Conservation (phyloP, 2,113 vertebrate species). For the Sakesphorus luctuosus region DNA sequence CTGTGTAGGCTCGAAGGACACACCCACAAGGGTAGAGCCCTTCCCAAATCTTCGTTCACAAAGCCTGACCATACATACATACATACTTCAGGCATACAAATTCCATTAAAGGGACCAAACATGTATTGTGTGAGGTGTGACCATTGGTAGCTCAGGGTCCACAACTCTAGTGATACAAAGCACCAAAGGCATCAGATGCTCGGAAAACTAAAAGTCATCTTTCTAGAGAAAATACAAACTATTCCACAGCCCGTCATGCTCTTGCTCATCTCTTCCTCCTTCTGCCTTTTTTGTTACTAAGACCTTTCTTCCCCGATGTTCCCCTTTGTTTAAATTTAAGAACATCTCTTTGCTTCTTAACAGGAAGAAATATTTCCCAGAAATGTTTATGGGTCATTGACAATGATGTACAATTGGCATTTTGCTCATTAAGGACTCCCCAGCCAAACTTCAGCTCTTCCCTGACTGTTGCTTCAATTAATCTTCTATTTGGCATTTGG, state of each 20-base stretch:
- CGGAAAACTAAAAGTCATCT: background rate
- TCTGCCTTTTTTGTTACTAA: background rate
- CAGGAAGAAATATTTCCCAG: background rate
- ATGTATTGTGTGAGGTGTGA: background rate
- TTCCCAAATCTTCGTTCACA: no score
- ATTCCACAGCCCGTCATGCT: background rate
- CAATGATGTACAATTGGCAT: background rate
- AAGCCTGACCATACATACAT: no score
- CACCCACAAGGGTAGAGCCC: no score
- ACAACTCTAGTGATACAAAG: background rate
- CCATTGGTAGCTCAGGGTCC: background rate
- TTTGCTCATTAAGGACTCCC: conserved; percentile 18
- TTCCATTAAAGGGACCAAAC: background rate
- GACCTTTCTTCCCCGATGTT: background rate
- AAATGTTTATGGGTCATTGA: conserved; percentile 1
- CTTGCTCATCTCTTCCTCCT: background rate
- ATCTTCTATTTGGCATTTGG: conserved; percentile 31
- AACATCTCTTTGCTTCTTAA: background rate
- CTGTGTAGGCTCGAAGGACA: no score
- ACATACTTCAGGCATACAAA: background rate
- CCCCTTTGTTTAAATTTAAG: background rate
- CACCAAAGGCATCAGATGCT: background rate
- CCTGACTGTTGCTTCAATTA: background rate
- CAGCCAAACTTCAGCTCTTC: conserved; percentile 1
- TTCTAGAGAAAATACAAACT: background rate